Conservation (phyloP, 2,888 invertebrate genomes). For the Torymus auratus region DNA sequence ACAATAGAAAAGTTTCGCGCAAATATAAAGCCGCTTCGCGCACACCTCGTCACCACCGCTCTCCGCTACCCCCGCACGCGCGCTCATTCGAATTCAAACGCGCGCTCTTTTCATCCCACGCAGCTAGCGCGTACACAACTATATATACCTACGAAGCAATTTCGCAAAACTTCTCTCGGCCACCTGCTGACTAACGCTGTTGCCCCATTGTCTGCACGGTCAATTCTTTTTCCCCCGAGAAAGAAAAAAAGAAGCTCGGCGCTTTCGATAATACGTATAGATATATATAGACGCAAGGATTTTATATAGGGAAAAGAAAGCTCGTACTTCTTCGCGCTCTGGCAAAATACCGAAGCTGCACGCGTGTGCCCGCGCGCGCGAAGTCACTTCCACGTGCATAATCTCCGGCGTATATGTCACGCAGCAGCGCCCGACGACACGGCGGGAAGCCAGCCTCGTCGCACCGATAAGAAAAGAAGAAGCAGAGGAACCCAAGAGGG, state of each 20-base stretch:
- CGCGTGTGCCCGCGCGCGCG: neutral
- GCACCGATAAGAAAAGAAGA: neutral
- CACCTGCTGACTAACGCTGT: too few relatives aligned
- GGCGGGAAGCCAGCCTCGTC: neutral
- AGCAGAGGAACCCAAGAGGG: neutral
- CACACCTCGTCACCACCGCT: neutral
- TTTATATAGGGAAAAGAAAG: too few relatives aligned
- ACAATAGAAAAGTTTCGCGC: slow-evolving; percentile 2
- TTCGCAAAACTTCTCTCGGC: neutral
- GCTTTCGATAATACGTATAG: too few relatives aligned
- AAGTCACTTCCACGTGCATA: slow-evolving; percentile 30
- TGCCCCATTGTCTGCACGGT: too few relatives aligned
- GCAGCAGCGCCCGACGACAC: neutral
- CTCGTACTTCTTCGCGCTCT: too few relatives aligned
- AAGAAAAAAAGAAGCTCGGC: too few relatives aligned
- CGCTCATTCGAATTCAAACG: slow-evolving; percentile 4
- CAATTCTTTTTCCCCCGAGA: too few relatives aligned
- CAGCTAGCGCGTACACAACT: neutral
- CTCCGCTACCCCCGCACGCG: neutral
- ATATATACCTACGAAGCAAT: neutral
- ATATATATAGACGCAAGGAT: too few relatives aligned
- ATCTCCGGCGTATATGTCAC: slow-evolving; percentile 36
- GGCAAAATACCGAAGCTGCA: too few relatives aligned
- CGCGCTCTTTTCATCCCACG: neutral
- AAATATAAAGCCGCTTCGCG: neutral